phyloP scores from a whole-genome alignment of 2,888 invertebrate species.

The Sialis fuliginosa region DNA sequence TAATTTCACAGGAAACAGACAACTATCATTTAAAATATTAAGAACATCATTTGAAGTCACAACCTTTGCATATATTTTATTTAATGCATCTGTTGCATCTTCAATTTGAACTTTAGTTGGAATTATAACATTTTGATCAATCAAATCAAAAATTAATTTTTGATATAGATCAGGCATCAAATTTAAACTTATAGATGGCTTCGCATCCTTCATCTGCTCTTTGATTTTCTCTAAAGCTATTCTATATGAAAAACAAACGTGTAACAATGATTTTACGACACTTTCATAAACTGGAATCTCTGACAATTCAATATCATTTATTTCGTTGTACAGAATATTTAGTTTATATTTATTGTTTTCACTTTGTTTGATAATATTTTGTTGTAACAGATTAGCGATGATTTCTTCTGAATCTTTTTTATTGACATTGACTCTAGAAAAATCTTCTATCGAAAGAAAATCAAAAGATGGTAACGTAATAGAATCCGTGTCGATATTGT shows the following conservation, averaged over 20 bases:
- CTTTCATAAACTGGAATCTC: slow-evolving; percentile 7
- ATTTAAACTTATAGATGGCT: slow-evolving; percentile 5
- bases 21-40: neutral
- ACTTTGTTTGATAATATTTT: slow-evolving; percentile 5
- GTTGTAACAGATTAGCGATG: slow-evolving; percentile 5
- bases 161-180: slow-evolving; percentile 8
- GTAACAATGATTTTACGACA: slow-evolving; percentile 6
- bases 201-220: slow-evolving; percentile 5
- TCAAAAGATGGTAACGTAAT: slow-evolving; percentile 8
- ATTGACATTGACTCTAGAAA: slow-evolving; percentile 6
- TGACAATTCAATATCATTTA: slow-evolving; percentile 6
- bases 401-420: slow-evolving; percentile 7
- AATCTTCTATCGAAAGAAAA: slow-evolving; percentile 8
- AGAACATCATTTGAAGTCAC: neutral
- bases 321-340: slow-evolving; percentile 5
- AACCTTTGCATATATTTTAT: slow-evolving; percentile 1
- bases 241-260: slow-evolving; percentile 8
- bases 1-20: neutral
- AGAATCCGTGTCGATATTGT: slow-evolving; percentile 3
- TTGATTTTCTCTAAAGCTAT: slow-evolving; percentile 8
- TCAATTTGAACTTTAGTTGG: neutral
- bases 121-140: slow-evolving; percentile 7
- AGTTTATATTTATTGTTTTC: slow-evolving; percentile 6
- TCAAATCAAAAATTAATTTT: slow-evolving; percentile 8
- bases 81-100: slow-evolving; percentile 1